Base-by-base conservation (phyloP, 37 sponge, comb jelly and placozoan species). In the Ianthella basta region DNA sequence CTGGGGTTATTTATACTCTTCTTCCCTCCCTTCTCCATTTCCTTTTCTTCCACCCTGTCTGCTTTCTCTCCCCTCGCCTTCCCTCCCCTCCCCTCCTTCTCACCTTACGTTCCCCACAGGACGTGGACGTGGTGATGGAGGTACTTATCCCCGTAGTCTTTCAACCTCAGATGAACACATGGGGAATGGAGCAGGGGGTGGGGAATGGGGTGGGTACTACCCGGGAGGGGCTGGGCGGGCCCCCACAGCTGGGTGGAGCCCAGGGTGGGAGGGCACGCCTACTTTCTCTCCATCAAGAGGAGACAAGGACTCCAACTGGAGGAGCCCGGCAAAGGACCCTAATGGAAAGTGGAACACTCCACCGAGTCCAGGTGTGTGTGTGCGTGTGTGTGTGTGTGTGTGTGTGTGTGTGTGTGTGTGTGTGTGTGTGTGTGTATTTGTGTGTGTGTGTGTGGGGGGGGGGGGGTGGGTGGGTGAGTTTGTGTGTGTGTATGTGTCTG, bases 241-340 rank as follows among this genome's bases (percentile, higher is more conserved):
- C 72, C 1, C 37, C 72, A 70, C 72, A 3, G 6, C 72, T 33
- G 37, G 36, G 36, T 70, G 72, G 72, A 70, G 4, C 72, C 72
- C 72, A 19, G n/a, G 32, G 20, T 70, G 72, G 72, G 72, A 70
- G 72, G 72, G 72, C 20, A 33, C 32, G 4, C 50, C 8, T 3
- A 2, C 72, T 25, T 15, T 6, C 72, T 18, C n/a, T 20, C 72
- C 33, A 13, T 84, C 87, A 4, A 40, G 91, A 24, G 91, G 87
- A 15, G 53, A 59, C 20, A 79, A 79, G 10, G 91, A 91, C 67
- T 83, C 79, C 27, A 91, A 91, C 85, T 91, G 91, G 91, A 56
- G 91, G 3, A 86, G 66, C 30, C 79, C 87, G 23, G 56, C 68
- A 8, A 82, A 81, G 38, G 75, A 74, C 16, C 67, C 54, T n/a